phyloP scores from a whole-genome alignment of 2,113 vertebrate species.

The Paedocypris sp. region DNA sequence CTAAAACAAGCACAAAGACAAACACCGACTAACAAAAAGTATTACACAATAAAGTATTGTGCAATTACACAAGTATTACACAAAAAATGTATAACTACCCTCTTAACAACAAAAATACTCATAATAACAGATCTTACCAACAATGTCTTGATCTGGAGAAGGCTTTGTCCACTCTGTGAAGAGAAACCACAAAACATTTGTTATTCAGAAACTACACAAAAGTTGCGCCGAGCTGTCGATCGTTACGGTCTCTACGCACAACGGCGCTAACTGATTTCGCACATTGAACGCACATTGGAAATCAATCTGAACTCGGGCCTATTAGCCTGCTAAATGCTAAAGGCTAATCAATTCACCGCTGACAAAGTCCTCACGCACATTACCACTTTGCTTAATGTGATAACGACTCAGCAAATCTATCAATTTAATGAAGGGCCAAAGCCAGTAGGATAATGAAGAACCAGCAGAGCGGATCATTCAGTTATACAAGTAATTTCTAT shows the following conservation, averaged over 20 bases:
- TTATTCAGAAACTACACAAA: neutral
- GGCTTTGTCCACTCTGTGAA: constrained; percentile 52
- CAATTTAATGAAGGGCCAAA: neutral
- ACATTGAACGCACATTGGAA: neutral
- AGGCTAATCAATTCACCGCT: neutral
- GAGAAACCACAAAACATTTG: constrained; percentile 15
- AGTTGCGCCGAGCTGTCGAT: neutral
- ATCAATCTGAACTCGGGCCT: neutral
- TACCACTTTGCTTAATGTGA: neutral
- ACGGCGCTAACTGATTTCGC: neutral
- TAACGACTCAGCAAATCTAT: neutral
- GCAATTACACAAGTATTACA: no score
- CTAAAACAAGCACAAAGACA: no score
- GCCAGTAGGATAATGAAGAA: neutral
- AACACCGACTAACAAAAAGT: no score
- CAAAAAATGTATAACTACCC: no score
- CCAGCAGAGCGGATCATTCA: neutral
- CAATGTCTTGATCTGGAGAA: constrained; percentile 49
- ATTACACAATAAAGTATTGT: no score
- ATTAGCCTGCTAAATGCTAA: neutral
- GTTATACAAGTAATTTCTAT: neutral
- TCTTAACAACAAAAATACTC: neutral
- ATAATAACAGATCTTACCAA: constrained; percentile 50
- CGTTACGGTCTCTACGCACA: neutral
- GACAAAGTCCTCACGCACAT: neutral